A percentile compares a stretch with the other conserved stretches of the same genome.
Evolutionary conservation across 2,113 vertebrate species (phyloP).

Genomic region (Scatophagus argus): DNA sequence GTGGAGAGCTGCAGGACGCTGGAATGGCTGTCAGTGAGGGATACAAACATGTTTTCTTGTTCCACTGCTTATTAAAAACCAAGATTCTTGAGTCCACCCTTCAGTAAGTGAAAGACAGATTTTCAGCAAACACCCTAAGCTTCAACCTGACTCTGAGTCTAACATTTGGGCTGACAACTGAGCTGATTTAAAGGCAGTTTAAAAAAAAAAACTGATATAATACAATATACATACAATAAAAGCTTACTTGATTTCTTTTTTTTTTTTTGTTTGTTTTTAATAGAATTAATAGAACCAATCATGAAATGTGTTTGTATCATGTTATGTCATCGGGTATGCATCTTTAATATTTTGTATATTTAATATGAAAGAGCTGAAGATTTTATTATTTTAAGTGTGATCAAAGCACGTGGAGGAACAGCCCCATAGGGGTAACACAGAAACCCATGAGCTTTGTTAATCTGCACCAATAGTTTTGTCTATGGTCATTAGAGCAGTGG

Average conservation of each 20-base stretch:
- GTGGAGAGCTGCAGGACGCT: neutral
- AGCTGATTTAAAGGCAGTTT: neutral
- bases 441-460: constrained; percentile 13
- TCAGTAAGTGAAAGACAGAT: neutral
- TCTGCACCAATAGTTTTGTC: constrained; percentile 25
- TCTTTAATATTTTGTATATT: neutral
- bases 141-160: neutral
- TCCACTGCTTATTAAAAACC: neutral
- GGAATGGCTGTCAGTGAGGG: neutral
- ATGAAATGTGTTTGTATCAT: neutral
- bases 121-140: neutral
- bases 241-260: neutral
- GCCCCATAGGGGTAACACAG: constrained; percentile 13
- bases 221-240: too few relatives aligned
- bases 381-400: neutral
- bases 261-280: too few relatives aligned
- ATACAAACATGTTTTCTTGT: constrained; percentile 11
- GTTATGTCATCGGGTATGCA: too few relatives aligned
- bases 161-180: neutral
- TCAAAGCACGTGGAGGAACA: neutral
- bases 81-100: neutral
- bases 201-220: too few relatives aligned
- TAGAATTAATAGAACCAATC: too few relatives aligned
- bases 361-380: neutral
- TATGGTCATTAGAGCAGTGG: constrained; percentile 38